Base-by-base conservation (phyloP, 2,888 invertebrate species). In the Drosophila aldrichi region DNA sequence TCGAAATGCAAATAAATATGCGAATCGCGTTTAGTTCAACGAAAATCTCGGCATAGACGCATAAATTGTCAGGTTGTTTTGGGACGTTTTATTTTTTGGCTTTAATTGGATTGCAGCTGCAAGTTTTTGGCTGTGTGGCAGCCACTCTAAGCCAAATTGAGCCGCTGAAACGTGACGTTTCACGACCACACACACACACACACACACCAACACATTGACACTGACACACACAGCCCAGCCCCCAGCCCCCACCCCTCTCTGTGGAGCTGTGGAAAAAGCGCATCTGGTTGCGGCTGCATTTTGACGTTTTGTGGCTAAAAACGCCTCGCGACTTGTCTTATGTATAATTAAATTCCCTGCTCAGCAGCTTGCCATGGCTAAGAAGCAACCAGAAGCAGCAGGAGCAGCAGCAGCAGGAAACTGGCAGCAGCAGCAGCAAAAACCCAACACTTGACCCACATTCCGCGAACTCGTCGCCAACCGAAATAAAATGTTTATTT, bases 401-500 rank as follows among this genome's bases (percentile, higher is more conserved):
- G 18, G 18, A 44, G 22, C 22, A 51, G 18, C 25, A 25, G 49
- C 56, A 9, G 34, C 38, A 10, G 34, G 25, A 4, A 43, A 20
- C 12, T 48, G n/a, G 29, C 56, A 25, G 34, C 38, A 9, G 34
- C 38, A 10, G 34, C 67, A 58, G 34, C 63, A 34, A 48, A 65
- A 48, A 25, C 54, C 70, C 52, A 68, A 68, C 79, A 83, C 81
- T 86, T 84, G 89, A 84, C 84, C 84, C 84, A 88, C 81, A 86
- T 84, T 83, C 69, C 18, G 5, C 18, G 14, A 49, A 18, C 38
- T 12, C 52, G 48, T 36, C 54, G 60, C 40, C 49, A 83, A 69
- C 69, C 69, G 85, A 83, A 87, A 89, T 85, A 85, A 85, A 85
- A 89, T 85, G 84, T 85, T 85, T 85, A 85, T 85, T 85, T 85